These are phyloP conservation scores for Lindbergichthys nudifrons DNA, from an alignment of 2,797 vertebrate species.

Conservation along the genomic window DNA sequence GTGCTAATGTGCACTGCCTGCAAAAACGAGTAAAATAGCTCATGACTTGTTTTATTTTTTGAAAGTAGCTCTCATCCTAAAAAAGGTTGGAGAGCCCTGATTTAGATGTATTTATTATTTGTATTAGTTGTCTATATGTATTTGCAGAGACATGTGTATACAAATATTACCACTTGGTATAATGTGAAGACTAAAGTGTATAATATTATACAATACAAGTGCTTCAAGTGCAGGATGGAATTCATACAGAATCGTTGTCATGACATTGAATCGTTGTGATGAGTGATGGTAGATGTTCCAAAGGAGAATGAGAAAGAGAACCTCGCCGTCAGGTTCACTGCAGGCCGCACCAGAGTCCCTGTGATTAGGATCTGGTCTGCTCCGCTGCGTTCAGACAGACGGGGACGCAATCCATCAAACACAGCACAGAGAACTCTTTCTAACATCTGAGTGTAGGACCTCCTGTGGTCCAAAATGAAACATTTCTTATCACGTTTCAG, in stretches of 20 bases:
- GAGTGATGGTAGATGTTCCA: conserved; percentile 2
- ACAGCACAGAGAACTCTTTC: conserved; percentile 46
- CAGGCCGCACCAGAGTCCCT: conserved; percentile 33
- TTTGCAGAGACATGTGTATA: not conserved
- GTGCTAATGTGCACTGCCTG: too few species aligned
- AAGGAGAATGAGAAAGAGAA: conserved; percentile 14
- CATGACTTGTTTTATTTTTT: too few species aligned
- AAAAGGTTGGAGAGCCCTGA: too few species aligned
- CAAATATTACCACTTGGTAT: not conserved
- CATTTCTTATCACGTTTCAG: conserved; percentile 20
- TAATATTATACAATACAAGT: not conserved
- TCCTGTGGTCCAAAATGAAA: conserved; percentile 27
- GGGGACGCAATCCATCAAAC: conserved; percentile 42
- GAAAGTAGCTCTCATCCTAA: too few species aligned
- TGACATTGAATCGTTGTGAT: conserved; percentile 6
- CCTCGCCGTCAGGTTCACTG: conserved; percentile 19
- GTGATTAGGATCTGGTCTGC: conserved; percentile 55
- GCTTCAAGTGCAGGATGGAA: not conserved
- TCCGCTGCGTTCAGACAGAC: conserved; percentile 30
- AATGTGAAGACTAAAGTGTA: conserved; percentile 1
- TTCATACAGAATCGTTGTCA: not conserved
- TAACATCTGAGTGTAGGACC: conserved; percentile 34
- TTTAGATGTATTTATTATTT: not conserved
- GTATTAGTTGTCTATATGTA: not conserved
- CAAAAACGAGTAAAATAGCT: too few species aligned